A percentile compares a stretch with the other conserved stretches of the same genome.
phyloP scores from a whole-genome alignment of 2,888 invertebrate genomes.

The Drosophila mimetica region DNA sequence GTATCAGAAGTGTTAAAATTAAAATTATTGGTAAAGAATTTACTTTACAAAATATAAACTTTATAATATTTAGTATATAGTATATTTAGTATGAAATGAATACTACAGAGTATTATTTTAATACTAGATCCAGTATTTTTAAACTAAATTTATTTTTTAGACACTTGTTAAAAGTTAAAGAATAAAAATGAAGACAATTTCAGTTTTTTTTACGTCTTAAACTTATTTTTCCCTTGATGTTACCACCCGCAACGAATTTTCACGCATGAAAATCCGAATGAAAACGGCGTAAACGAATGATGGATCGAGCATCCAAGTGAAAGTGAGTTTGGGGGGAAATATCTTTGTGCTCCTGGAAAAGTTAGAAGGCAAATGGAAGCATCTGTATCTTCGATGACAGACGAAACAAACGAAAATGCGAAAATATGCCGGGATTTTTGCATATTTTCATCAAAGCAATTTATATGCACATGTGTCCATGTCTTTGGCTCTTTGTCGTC shows the following conservation, averaged over 20 bases:
- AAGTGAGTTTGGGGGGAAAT: neutral
- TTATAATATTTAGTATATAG: no score
- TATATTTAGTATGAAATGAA: no score
- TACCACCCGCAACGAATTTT: constrained; percentile 27
- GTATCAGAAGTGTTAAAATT: no score
- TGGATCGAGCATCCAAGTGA: constrained; percentile 16
- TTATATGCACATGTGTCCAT: constrained; percentile 60
- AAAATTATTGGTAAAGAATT: no score
- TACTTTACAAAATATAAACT: no score
- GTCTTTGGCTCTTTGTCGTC: constrained; percentile 23
- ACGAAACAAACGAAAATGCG: constrained; percentile 14
- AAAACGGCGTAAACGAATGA: constrained; percentile 34
- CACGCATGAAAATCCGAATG: constrained; percentile 38
- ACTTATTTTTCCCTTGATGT: neutral
- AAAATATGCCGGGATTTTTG: constrained; percentile 45
- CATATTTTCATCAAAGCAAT: constrained; percentile 74
- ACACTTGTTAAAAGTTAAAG: no score
- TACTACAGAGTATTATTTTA: no score
- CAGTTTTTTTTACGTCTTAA: neutral
- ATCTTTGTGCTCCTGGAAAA: constrained; percentile 10
- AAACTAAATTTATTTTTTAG: no score
- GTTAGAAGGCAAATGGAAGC: constrained; percentile 26
- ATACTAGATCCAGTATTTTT: no score
- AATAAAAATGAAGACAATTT: neutral
- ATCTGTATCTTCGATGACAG: constrained; percentile 17